Evolutionary conservation across 92 coral and sea anemone genomes (phyloP).

Genomic region (Parazoanthus darwini): DNA sequence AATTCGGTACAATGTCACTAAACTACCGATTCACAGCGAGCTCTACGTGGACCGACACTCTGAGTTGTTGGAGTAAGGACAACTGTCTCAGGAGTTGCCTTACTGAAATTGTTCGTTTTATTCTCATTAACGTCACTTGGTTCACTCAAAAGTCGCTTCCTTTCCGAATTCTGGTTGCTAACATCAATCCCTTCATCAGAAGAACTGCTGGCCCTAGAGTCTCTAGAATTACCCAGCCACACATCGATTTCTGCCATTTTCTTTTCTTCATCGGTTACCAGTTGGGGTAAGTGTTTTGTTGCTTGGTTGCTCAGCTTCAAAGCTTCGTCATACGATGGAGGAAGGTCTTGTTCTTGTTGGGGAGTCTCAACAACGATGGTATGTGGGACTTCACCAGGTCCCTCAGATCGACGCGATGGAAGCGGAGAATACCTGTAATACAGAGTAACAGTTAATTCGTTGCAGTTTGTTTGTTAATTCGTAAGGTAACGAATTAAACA

Average conservation of each 20-base stretch:
- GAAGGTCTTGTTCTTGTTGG: neutral
- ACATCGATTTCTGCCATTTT: neutral
- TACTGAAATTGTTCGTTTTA: neutral
- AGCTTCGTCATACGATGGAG: constrained; percentile 35
- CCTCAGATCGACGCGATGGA: neutral
- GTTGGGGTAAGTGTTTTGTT: neutral
- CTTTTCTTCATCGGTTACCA: neutral
- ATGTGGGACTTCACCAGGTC: neutral
- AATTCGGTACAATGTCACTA: neutral
- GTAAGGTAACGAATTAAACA: too few species aligned
- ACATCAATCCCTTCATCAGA: constrained; percentile 1
- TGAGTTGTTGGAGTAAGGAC: neutral
- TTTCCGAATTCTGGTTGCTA: neutral
- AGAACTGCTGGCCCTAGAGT: neutral
- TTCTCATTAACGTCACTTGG: constrained; percentile 3
- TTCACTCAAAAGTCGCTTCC: neutral
- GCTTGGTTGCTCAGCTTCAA: neutral
- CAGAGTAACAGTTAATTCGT: too few species aligned
- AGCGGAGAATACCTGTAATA: too few species aligned
- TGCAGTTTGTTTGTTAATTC: too few species aligned
- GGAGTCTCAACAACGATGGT: neutral
- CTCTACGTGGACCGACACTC: constrained; percentile 12
- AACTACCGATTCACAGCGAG: constrained; percentile 20
- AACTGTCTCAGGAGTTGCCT: neutral
- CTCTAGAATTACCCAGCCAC: neutral